Percentiles rank a stretch among this genome's conserved stretches.
Evolutionary conservation across 2,888 invertebrate genomes (phyloP).

Genomic region (Cheiracanthium punctorium): DNA sequence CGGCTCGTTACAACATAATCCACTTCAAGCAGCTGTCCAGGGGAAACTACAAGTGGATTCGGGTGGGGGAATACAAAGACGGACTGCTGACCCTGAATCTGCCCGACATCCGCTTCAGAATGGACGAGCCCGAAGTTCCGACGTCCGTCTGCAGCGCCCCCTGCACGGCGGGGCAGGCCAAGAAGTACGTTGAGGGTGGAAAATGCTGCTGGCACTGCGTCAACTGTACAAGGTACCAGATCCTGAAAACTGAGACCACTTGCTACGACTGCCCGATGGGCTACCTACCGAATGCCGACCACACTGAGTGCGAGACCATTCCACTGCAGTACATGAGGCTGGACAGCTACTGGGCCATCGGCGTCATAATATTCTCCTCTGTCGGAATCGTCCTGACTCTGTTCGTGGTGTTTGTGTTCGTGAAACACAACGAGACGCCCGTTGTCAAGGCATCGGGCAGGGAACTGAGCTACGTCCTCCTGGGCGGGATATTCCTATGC

Average conservation of each 20-base stretch:
- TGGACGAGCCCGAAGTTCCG: slow-evolving; percentile 79
- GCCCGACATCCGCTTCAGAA: slow-evolving; percentile 69
- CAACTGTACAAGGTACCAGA: slow-evolving; percentile 91
- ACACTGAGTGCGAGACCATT: slow-evolving; percentile 82
- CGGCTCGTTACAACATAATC: slow-evolving; percentile 95
- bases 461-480: slow-evolving; percentile 77
- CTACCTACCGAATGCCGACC: slow-evolving; percentile 61
- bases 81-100: slow-evolving; percentile 85
- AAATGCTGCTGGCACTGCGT: slow-evolving; percentile 96
- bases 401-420: slow-evolving; percentile 76
- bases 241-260: slow-evolving; percentile 86
- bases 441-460: slow-evolving; percentile 77
- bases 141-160: slow-evolving; percentile 93
- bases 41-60: slow-evolving; percentile 88
- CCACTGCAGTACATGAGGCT: slow-evolving; percentile 82
- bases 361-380: slow-evolving; percentile 84
- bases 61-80: slow-evolving; percentile 89
- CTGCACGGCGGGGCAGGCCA: slow-evolving; percentile 91
- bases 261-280: slow-evolving; percentile 85
- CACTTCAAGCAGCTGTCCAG: slow-evolving; percentile 90
- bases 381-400: slow-evolving; percentile 76
- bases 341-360: slow-evolving; percentile 90
- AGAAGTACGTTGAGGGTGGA: slow-evolving; percentile 93
- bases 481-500: slow-evolving; percentile 77
- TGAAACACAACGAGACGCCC: slow-evolving; percentile 76